Evolutionary conservation across 2,113 vertebrate species (phyloP), one percentile per base, ranked within the genome.

Genomic region (Capreolus pygargus): DNA sequence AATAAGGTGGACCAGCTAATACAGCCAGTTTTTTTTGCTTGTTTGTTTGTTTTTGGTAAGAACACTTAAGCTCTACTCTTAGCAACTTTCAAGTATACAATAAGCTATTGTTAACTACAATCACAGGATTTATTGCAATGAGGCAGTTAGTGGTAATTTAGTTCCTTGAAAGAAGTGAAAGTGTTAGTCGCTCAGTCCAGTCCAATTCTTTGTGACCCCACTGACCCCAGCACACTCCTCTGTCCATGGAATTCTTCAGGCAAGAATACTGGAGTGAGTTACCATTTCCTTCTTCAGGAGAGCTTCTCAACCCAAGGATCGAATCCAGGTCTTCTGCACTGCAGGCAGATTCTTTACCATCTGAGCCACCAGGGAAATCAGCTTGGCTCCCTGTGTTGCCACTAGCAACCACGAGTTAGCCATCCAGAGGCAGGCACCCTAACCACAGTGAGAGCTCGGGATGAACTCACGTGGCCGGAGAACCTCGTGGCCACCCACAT

Each of bases 311-410:
- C n/a, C 21, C 36, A 74, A 43, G 11, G 39, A 76, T 76, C 1
- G 0, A 76, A 43, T 43, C 23, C 0, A 1, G 70, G 23, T 76
- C 70, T 43, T 43, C 36, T 27, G 70, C 39, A 27, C 6, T 39
- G 70, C 70, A 76, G 23, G 39, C 70, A 43, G 70, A 43, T 43
- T 74, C 70, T 43, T 39, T 43, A 76, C 25, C 70, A 76, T 76
- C 23, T 76, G 39, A 76, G 70, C 70, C 39, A 76, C 70, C 39
- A 43, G 39, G 70, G 70, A 76, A 74, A 43, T 43, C 70, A 43
- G 12, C 12, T 43, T 58, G 2, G 6, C 23, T 74, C 64, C 36
- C 27, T 19, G 0, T 2, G 50, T 39, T 30, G 17, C 90, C 81
- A 30, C 36, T n/a, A 25, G 25, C 43, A 86, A 54, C 52, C 52